Base-by-base conservation (phyloP, 2,113 vertebrate species). In the Dolichallabes microphthalmus region DNA sequence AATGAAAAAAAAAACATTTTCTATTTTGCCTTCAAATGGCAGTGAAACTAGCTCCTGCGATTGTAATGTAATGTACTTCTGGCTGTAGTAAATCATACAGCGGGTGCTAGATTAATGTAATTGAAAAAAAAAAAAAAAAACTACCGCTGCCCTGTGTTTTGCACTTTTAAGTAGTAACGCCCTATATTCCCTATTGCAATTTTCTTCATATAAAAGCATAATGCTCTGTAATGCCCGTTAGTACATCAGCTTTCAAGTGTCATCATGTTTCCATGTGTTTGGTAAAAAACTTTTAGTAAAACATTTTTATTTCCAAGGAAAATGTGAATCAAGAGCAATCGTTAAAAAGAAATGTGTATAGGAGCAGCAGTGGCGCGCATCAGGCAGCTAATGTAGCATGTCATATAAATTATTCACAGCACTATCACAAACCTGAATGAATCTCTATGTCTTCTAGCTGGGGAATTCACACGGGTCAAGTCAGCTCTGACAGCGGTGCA, bases 371-470 rank as follows among this genome's bases (percentile, higher is more conserved):
- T 52, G 32, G 60, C 11, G n/a, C 52, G n/a, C 76, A 20, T 76
- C 50, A 60, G 39, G 11, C 53, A 57, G 22, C 68, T 75, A 82
- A 76, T 66, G 55, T 75, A 57, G 68, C 35, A 61, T 45, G 85
- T 22, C 69, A n/a, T 66, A 75, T 86, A 58, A 74, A 86, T 86
- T 76, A 86, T 86, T 82, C 85, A 85, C 77, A 85, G 77, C 8
- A 32, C 53, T 61, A 80, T 80, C 66, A 35, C 14, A 6, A 52
- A 63, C 69, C 50, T 27, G 58, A 74, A 52, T 61, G 55, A 7
- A 7, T 53, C 57, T 74, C 58, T 35, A 61, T 35, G 39, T 74
- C 39, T 58, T 17, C 63, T 74, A 13, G 19, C 66, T 53, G 27
- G 30, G 20, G 25, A 64, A 32, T 63, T 66, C 50, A 35, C 11